These are phyloP conservation scores for Pristionchus exspectatus DNA, from an alignment of 2,888 invertebrate species.

Conservation along the genomic window DNA sequence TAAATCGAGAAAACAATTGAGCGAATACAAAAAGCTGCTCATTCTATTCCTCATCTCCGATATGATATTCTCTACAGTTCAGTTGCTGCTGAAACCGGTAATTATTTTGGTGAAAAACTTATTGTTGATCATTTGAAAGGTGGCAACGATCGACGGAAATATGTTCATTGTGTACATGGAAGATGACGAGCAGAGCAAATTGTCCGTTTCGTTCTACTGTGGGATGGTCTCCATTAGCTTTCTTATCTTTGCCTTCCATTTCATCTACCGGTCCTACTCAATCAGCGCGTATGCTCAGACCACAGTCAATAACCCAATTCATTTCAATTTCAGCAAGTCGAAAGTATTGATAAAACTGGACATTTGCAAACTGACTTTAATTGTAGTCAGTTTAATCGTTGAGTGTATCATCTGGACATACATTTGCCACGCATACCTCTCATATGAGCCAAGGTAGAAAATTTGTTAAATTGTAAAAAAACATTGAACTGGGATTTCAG, in stretches of 20 bases:
- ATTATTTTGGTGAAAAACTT: too few relatives aligned
- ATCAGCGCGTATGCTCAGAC: background rate
- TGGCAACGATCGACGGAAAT: background rate
- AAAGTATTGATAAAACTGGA: background rate
- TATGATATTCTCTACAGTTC: background rate
- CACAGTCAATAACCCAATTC: background rate
- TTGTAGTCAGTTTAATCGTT: background rate
- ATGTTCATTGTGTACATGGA: background rate
- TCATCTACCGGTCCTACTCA: background rate
- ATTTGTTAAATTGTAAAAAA: too few relatives aligned
- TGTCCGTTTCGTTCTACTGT: background rate
- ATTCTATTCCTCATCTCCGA: background rate
- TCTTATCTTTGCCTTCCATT: background rate
- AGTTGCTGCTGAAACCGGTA: background rate
- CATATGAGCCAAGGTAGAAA: background rate
- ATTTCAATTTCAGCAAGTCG: background rate
- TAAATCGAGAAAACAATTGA: background rate
- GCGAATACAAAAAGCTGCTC: background rate
- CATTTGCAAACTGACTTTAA: background rate
- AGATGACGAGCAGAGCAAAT: background rate
- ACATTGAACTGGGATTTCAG: background rate
- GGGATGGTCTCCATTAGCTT: background rate
- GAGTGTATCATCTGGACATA: background rate
- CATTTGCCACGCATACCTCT: background rate
- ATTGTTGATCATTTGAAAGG: too few relatives aligned